Conservation (phyloP, 2,888 invertebrate species). For the Stenurella melanura region DNA sequence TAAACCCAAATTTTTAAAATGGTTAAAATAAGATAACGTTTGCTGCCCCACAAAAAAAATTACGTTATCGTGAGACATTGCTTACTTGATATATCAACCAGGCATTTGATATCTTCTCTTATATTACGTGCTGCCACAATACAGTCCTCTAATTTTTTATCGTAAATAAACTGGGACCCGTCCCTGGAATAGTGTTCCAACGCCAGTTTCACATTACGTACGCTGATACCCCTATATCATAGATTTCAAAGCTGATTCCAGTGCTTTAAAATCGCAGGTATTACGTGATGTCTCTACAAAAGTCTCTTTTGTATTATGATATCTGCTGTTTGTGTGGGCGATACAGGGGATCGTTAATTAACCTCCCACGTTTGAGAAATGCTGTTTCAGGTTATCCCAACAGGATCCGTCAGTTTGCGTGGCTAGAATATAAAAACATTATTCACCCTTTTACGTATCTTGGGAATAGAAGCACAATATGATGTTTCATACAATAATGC, state of each 20-base stretch:
- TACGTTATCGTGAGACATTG: too few species aligned
- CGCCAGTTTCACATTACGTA: not conserved
- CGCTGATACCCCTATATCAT: not conserved
- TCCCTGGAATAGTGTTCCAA: too few species aligned
- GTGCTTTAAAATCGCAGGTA: not conserved
- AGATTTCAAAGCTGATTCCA: not conserved
- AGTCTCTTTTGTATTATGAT: not conserved
- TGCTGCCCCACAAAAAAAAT: too few species aligned
- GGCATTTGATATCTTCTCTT: too few species aligned
- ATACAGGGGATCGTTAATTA: not conserved
- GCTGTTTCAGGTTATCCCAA: not conserved
- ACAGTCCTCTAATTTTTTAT: too few species aligned
- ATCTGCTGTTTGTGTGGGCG: not conserved
- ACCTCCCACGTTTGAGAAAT: not conserved
- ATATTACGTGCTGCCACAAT: too few species aligned
- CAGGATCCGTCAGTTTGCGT: not conserved
- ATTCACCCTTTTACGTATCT: not conserved
- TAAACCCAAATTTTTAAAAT: too few species aligned
- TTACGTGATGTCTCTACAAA: not conserved
- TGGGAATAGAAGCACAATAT: not conserved
- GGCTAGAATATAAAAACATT: conserved; percentile 8
- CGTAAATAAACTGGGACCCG: too few species aligned
- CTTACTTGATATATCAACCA: too few species aligned
- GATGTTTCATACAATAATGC: not conserved
- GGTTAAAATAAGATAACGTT: too few species aligned